Percentiles rank a stretch among this genome's conserved stretches.
These are phyloP conservation scores for Chitala chitala DNA, from an alignment of 2,113 vertebrate species.

Conservation along the genomic window DNA sequence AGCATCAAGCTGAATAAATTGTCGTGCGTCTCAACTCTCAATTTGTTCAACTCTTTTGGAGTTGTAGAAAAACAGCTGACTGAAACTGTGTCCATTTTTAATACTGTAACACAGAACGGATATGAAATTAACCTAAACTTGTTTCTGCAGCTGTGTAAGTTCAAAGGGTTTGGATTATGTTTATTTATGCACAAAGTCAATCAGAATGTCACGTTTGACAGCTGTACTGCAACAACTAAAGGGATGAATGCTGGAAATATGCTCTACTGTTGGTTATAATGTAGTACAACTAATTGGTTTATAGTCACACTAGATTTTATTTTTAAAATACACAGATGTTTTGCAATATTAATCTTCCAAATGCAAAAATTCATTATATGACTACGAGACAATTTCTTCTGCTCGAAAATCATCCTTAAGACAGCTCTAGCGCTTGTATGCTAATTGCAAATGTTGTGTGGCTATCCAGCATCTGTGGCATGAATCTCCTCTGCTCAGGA, in stretches of 20 bases:
- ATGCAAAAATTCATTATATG: background rate
- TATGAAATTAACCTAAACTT: background rate
- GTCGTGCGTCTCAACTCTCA: background rate
- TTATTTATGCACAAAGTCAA: background rate
- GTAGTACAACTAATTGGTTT: background rate
- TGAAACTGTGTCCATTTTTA: background rate
- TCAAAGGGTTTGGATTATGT: background rate
- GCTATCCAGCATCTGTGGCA: no score
- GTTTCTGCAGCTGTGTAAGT: background rate
- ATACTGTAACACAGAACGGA: background rate
- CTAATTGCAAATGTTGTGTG: no score
- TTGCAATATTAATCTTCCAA: background rate
- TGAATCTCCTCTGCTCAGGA: no score
- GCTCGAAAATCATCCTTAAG: background rate
- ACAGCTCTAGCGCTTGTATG: background rate
- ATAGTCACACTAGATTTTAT: background rate
- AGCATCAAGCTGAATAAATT: background rate
- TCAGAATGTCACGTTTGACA: background rate
- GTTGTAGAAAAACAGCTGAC: background rate
- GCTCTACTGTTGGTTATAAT: background rate
- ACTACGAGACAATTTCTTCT: background rate
- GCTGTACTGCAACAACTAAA: background rate
- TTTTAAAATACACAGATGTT: background rate
- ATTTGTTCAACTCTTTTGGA: constrained; percentile 3
- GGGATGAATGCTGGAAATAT: background rate